A percentile compares a stretch with the other conserved stretches of the same genome.
Evolutionary conservation across 1,140 invertebrate species (phyloP).

Genomic region (Chionoecetes opilio): DNA sequence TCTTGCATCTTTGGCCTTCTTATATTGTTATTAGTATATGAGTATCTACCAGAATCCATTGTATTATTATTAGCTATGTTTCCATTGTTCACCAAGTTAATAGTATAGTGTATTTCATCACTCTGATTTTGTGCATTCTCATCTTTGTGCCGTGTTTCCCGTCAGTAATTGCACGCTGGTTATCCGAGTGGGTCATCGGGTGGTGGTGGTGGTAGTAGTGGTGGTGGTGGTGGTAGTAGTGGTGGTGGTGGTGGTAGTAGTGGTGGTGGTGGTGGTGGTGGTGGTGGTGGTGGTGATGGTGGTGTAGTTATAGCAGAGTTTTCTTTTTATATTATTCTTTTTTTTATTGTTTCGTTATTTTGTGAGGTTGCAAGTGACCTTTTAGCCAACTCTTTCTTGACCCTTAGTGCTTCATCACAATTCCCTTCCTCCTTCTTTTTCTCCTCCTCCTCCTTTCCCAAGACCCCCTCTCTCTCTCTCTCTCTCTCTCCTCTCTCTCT

Average conservation of each 20-base stretch:
- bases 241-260: background rate
- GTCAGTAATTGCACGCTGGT: slow-evolving; percentile 25
- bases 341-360: background rate
- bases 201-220: background rate
- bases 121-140: background rate
- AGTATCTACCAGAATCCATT: background rate
- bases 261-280: background rate
- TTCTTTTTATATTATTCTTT: background rate
- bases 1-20: background rate
- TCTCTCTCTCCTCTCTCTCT: background rate
- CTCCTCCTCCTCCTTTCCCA: too few relatives aligned
- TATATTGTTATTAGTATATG: background rate
- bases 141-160: slow-evolving; percentile 2
- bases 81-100: background rate
- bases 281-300: background rate
- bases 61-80: background rate
- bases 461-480: background rate
- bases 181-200: background rate
- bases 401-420: too few relatives aligned
- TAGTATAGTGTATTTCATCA: background rate
- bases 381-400: background rate
- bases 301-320: too few relatives aligned
- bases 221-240: background rate
- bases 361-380: background rate
- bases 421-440: too few relatives aligned